Evolutionary conservation across 1,140 invertebrate genomes (phyloP).

Genomic region (Pogonognathellus flavescens): DNA sequence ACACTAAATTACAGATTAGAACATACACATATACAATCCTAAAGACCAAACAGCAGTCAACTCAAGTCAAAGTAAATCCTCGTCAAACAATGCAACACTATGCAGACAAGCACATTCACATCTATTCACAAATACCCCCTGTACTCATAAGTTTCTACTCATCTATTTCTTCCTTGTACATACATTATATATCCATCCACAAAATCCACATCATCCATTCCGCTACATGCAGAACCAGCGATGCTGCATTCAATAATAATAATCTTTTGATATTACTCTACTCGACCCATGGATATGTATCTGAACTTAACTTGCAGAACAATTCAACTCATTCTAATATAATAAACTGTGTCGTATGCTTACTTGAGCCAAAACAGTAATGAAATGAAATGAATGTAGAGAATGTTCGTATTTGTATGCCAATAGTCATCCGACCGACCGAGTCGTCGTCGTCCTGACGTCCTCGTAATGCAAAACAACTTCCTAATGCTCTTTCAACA

Average conservation of each 20-base stretch:
- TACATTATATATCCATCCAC: not conserved
- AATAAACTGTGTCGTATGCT: slow-evolving; percentile 13
- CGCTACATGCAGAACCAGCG: not conserved
- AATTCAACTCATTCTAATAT: slow-evolving; percentile 10
- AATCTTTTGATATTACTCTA: not conserved
- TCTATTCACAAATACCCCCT: slow-evolving; percentile 13
- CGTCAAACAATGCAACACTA: slow-evolving; percentile 26
- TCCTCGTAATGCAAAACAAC: slow-evolving; percentile 29
- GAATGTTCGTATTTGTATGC: slow-evolving; percentile 32
- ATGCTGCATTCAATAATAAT: not conserved
- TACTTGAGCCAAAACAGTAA: slow-evolving; percentile 5
- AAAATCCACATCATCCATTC: not conserved
- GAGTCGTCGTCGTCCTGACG: not conserved
- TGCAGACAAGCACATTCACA: slow-evolving; percentile 27
- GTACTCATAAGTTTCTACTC: slow-evolving; percentile 39
- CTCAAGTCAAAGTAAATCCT: slow-evolving; percentile 37
- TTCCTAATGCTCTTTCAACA: slow-evolving; percentile 36
- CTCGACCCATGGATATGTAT: not conserved
- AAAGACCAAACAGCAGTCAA: slow-evolving; percentile 1
- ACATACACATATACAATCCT: not conserved
- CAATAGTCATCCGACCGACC: slow-evolving; percentile 24
- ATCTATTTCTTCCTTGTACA: slow-evolving; percentile 37
- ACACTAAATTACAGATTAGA: slow-evolving; percentile 4
- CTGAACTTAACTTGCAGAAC: not conserved
- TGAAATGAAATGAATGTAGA: slow-evolving; percentile 29